Evolutionary conservation across 2,797 vertebrate species (phyloP), one percentile per base, ranked within the genome.

Genomic region (Falco columbarius): DNA sequence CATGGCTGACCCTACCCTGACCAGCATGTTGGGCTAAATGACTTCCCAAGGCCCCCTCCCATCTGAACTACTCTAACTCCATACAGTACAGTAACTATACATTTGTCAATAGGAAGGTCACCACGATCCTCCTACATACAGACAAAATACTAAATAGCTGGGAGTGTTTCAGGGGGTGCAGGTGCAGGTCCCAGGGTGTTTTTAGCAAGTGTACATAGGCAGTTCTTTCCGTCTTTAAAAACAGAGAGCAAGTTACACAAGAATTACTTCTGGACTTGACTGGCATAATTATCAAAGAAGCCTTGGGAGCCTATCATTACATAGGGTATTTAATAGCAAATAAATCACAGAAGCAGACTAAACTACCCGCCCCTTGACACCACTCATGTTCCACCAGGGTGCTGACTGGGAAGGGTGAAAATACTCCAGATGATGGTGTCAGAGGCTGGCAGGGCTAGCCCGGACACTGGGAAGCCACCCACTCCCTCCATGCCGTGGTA

Each of bases 321-420:
- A 86, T 71, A 67, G 42, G 54, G 65, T 71, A 90, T 83, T 93
- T 93, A 91, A 90, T 22, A 95, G 59, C 74, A 97, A 95, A 89
- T 85, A 97, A 80, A 90, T 66, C 71, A 89, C 0, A 92, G 55
- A 91, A 82, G 58, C 65, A 90, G 65, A 86, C 15, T 82, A 81
- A 77, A 91, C 81, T 54, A 62, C 67, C 67, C 17, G 10, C 15
- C 55, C 40, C 62, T 70, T 65, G 62, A 51, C 84, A 67, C 73
- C 2, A 15, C 61, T 93, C 88, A 62, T 83, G 51, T 58, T 96
- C 54, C 62, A 94, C 34, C 6, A 30, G 34, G n/a, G 46, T 86
- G 62, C 77, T 91, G 38, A 82, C 20, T 71, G 32, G 32, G 40
- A 82, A 67, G 52, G 67, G 29, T 59, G 49, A 79, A 95, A 93